These are phyloP conservation scores for Scelioninae gen. 2 DNA, from an alignment of 2,888 invertebrate genomes.

Conservation along the genomic window DNA sequence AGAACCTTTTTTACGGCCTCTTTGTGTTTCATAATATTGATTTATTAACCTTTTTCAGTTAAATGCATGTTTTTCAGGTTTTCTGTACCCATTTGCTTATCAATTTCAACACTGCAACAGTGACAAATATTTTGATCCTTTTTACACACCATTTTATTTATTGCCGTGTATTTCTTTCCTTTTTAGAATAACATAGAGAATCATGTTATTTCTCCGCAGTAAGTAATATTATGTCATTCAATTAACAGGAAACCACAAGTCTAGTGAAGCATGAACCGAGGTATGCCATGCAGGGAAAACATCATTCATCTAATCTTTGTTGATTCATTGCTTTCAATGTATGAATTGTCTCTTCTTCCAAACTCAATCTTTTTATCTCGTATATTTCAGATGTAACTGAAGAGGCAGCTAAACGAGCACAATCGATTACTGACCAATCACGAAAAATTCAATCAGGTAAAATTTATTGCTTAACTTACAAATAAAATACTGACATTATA, in stretches of 20 bases:
- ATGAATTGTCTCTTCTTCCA: slow-evolving; percentile 52
- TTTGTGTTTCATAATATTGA: slow-evolving; percentile 45
- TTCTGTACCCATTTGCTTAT: slow-evolving; percentile 66
- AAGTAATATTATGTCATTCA: slow-evolving; percentile 72
- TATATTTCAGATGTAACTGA: slow-evolving; percentile 73
- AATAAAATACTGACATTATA: slow-evolving; percentile 54
- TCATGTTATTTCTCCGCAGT: slow-evolving; percentile 69
- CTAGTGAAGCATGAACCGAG: slow-evolving; percentile 75
- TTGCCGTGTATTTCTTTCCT: slow-evolving; percentile 63
- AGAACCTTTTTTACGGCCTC: slow-evolving; percentile 44
- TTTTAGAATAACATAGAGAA: slow-evolving; percentile 67
- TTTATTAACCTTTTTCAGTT: slow-evolving; percentile 65
- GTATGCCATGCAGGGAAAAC: slow-evolving; percentile 75
- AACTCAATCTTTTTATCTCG: slow-evolving; percentile 53
- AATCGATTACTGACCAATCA: slow-evolving; percentile 69
- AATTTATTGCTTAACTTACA: slow-evolving; percentile 36
- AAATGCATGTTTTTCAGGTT: slow-evolving; percentile 74
- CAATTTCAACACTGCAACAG: slow-evolving; percentile 60
- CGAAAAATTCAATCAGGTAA: slow-evolving; percentile 71
- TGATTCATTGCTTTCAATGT: slow-evolving; percentile 75
- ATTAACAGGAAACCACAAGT: slow-evolving; percentile 73
- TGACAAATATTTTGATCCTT: slow-evolving; percentile 56
- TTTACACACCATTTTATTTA: slow-evolving; percentile 62
- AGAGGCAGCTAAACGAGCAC: slow-evolving; percentile 73
- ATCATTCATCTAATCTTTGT: slow-evolving; percentile 75